Evolutionary conservation across 2,797 vertebrate genomes (phyloP).

Genomic region (Tamandua tetradactyla): DNA sequence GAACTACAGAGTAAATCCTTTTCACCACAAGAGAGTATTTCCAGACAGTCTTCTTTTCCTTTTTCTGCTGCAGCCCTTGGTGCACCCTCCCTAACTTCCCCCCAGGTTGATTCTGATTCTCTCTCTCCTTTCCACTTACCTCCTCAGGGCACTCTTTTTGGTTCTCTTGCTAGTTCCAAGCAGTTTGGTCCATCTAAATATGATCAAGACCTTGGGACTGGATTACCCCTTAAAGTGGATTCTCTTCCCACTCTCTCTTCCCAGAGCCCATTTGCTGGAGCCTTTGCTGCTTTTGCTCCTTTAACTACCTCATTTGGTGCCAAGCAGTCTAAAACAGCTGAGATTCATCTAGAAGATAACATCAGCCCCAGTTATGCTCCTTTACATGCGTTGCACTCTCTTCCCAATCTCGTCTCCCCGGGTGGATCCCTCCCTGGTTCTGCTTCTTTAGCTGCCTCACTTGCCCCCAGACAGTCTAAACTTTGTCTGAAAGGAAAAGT

Average conservation of each 20-base stretch:
- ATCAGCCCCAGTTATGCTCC: too few species aligned
- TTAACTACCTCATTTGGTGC: background rate
- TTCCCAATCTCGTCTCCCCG: too few species aligned
- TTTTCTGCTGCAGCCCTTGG: fast-evolving
- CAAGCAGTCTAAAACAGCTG: too few species aligned
- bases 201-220: background rate
- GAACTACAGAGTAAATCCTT: fast-evolving
- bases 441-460: too few species aligned
- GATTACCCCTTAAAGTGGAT: fast-evolving
- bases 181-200: background rate
- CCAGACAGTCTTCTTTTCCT: fast-evolving
- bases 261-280: background rate
- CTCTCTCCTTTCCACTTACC: fast-evolving
- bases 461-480: too few species aligned
- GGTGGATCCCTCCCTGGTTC: too few species aligned
- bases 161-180: background rate
- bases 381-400: too few species aligned
- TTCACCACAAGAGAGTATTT: fast-evolving
- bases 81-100: fast-evolving
- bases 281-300: background rate
- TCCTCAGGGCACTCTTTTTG: fast-evolving
- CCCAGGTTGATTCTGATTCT: background rate
- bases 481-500: too few species aligned
- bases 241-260: background rate
- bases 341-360: too few species aligned